phyloP scores from a whole-genome alignment of 2,797 vertebrate genomes.

The Microhierax caerulescens region DNA sequence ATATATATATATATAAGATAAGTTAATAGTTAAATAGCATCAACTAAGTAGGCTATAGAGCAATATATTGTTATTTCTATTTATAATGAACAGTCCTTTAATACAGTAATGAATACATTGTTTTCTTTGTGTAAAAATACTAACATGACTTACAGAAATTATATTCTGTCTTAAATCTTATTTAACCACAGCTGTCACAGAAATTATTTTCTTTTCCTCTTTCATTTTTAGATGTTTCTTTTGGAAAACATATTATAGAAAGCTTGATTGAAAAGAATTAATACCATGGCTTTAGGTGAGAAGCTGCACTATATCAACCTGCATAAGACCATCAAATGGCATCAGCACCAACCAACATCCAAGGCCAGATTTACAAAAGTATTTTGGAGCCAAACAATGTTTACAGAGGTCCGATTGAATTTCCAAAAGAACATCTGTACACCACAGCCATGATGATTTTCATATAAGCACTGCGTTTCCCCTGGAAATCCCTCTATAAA shows the following conservation, averaged over 20 bases:
- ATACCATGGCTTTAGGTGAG: background rate
- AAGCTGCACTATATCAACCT: background rate
- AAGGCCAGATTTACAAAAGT: background rate
- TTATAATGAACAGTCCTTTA: background rate
- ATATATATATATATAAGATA: background rate
- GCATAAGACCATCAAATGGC: background rate
- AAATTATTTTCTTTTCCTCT: background rate
- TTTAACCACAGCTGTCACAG: background rate
- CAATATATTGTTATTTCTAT: background rate
- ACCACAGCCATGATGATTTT: background rate
- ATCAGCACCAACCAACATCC: background rate
- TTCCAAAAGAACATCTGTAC: background rate
- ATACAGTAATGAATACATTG: background rate
- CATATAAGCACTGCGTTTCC: accelerated
- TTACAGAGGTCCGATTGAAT: background rate
- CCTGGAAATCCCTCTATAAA: background rate
- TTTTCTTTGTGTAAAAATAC: background rate
- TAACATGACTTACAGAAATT: background rate
- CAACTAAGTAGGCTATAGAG: background rate
- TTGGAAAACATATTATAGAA: background rate
- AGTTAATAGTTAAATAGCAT: background rate
- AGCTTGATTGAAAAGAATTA: background rate
- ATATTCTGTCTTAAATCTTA: background rate
- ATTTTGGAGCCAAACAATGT: background rate
- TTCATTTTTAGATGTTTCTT: background rate